These are phyloP conservation scores for Pycnomerus fuliginosus DNA, from an alignment of 2,888 invertebrate species.

Conservation along the genomic window DNA sequence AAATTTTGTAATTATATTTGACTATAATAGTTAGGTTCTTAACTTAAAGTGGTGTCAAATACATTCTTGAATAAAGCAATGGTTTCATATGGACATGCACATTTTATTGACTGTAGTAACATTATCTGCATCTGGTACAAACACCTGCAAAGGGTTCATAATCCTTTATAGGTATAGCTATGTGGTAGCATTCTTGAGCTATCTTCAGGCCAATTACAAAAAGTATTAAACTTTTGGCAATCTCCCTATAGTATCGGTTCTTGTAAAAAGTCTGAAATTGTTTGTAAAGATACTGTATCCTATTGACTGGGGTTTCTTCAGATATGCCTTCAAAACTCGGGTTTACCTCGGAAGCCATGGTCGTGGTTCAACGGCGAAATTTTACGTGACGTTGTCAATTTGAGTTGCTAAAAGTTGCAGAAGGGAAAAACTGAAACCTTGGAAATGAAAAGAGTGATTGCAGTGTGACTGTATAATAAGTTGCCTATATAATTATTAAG, in stretches of 20 bases:
- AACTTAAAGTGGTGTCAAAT: neutral
- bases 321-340: no score
- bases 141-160: neutral
- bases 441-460: no score
- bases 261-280: constrained; percentile 15
- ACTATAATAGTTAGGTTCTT: neutral
- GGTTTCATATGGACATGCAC: no score
- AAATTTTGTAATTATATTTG: constrained; percentile 1
- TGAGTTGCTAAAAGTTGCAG: no score
- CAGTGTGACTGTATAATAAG: no score
- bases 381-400: neutral
- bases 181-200: constrained; percentile 27
- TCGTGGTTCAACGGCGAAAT: neutral
- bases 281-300: neutral
- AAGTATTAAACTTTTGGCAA: constrained; percentile 24
- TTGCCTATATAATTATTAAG: no score
- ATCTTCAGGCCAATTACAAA: constrained; percentile 34
- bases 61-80: no score
- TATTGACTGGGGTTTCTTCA: no score
- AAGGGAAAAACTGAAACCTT: no score
- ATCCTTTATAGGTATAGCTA: neutral
- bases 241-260: constrained; percentile 25
- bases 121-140: constrained; percentile 24
- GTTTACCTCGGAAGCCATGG: neutral
- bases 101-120: no score